Evolutionary conservation across 2,888 invertebrate species (phyloP).

Genomic region (Dasysyrphus tricinctus): DNA sequence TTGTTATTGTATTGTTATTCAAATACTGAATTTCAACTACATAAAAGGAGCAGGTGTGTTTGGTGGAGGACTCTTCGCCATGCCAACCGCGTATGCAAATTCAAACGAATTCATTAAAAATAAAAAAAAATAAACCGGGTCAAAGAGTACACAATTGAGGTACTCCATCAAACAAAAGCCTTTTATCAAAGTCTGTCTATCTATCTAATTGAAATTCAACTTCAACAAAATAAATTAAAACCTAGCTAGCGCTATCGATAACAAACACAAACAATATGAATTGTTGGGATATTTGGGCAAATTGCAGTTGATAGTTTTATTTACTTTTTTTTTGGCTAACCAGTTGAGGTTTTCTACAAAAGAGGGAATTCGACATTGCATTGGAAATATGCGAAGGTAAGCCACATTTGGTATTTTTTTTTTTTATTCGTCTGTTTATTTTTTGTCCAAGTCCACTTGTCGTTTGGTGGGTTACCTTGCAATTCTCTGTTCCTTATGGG

Average conservation of each 20-base stretch:
- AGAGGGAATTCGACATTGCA: conserved; percentile 48
- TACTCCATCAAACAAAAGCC: conserved; percentile 45
- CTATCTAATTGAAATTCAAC: conserved; percentile 48
- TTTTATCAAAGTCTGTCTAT: conserved; percentile 14
- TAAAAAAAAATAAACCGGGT: conserved; percentile 50
- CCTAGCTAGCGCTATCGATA: conserved; percentile 24
- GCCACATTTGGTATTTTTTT: conserved; percentile 41
- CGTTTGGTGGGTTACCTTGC: conserved; percentile 48
- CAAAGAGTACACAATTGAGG: conserved; percentile 55
- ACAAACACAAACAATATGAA: conserved; percentile 29
- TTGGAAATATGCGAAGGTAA: conserved; percentile 49
- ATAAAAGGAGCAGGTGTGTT: conserved; percentile 46
- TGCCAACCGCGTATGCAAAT: conserved; percentile 49
- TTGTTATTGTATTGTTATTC: conserved; percentile 7
- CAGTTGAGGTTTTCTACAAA: conserved; percentile 23
- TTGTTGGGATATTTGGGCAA: conserved; percentile 27
- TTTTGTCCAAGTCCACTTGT: conserved; percentile 46
- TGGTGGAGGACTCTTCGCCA: neutral
- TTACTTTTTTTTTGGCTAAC: conserved; percentile 26
- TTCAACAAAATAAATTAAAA: conserved; percentile 30
- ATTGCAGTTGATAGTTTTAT: conserved; percentile 37
- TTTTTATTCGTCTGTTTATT: neutral
- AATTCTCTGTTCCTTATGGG: conserved; percentile 53
- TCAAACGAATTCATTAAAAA: conserved; percentile 21
- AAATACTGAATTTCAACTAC: neutral